phyloP scores from a whole-genome alignment of 2,113 vertebrate species.

The Cinclus cinclus region DNA sequence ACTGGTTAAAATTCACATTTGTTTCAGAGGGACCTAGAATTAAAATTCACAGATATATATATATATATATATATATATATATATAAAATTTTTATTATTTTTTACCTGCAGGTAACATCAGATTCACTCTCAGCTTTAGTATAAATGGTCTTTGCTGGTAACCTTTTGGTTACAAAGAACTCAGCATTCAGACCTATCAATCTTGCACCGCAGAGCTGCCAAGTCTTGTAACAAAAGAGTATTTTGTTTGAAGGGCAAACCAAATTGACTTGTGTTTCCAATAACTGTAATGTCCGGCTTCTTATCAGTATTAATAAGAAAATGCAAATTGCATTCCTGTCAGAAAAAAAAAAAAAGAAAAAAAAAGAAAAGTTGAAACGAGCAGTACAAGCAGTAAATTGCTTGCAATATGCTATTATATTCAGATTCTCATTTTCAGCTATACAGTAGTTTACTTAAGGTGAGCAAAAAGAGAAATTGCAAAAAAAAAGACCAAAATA shows the following conservation, averaged over 20 bases:
- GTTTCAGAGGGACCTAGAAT: neutral
- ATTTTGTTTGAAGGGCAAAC: constrained; percentile 62
- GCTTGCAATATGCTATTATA: constrained; percentile 39
- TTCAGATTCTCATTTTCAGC: constrained; percentile 34
- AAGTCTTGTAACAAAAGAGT: constrained; percentile 13
- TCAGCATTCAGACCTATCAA: constrained; percentile 49
- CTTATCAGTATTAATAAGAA: constrained; percentile 62
- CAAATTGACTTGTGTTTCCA: constrained; percentile 60
- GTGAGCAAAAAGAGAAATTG: constrained; percentile 24
- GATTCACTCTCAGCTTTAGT: neutral
- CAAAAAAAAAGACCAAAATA: constrained; percentile 7
- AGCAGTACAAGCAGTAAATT: constrained; percentile 25
- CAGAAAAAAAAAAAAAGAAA: constrained; percentile 36
- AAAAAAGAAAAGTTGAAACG: constrained; percentile 24
- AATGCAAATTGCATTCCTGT: constrained; percentile 55
- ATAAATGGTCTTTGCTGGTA: constrained; percentile 23
- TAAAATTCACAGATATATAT: neutral
- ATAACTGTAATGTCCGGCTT: constrained; percentile 19
- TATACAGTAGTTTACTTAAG: neutral
- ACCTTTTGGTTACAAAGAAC: constrained; percentile 48
- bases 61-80: too few species aligned
- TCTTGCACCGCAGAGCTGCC: constrained; percentile 34
- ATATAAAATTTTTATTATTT: neutral
- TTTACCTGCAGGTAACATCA: neutral
- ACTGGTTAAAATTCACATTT: neutral